These are phyloP conservation scores for Eulimnadia texana DNA, from an alignment of 1,140 invertebrate genomes.

Conservation along the genomic window DNA sequence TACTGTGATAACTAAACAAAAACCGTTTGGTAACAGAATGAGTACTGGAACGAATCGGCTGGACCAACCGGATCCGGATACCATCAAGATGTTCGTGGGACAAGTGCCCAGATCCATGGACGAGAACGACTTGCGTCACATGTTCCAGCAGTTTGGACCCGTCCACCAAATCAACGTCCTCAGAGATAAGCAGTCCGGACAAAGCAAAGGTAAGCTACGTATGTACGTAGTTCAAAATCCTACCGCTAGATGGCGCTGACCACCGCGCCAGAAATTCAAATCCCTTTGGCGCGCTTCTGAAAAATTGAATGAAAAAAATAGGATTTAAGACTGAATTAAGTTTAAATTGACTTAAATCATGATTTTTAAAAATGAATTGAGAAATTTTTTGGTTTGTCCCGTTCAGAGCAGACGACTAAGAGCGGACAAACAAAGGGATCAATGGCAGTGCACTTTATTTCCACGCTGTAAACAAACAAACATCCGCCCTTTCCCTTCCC, in stretches of 20 bases:
- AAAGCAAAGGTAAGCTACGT: slow-evolving; percentile 82
- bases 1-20: too few species aligned
- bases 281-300: too few species aligned
- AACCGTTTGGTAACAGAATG: too few species aligned
- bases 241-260: too few species aligned
- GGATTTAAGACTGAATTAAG: background rate
- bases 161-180: slow-evolving; percentile 96
- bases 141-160: slow-evolving; percentile 93
- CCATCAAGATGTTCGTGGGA: slow-evolving; percentile 99
- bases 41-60: background rate
- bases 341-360: background rate
- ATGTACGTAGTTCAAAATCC: too few species aligned
- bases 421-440: too few species aligned
- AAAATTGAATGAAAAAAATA: too few species aligned
- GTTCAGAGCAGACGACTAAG: too few species aligned
- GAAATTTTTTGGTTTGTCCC: background rate
- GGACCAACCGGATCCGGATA: slow-evolving; percentile 72
- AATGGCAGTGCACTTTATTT: too few species aligned
- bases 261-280: too few species aligned
- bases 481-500: too few species aligned
- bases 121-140: slow-evolving; percentile 81
- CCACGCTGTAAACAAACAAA: too few species aligned
- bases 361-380: background rate
- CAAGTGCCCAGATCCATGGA: slow-evolving; percentile 94
- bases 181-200: slow-evolving; percentile 85